Conservation (phyloP, 2,797 vertebrate genomes). For the Pitangus sulphuratus region DNA sequence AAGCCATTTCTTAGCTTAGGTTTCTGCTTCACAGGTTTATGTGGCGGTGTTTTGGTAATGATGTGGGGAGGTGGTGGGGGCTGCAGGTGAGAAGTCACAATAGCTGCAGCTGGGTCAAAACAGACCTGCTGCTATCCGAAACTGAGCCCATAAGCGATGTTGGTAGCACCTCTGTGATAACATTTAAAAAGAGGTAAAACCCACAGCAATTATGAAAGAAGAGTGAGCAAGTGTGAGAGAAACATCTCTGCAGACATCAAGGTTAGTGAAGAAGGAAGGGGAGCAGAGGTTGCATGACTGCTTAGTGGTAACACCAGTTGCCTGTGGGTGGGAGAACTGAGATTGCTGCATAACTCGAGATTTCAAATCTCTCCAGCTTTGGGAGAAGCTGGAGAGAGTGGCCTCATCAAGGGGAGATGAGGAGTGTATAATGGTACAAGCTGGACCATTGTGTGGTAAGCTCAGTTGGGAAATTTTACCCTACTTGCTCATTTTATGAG, state of each 20-base stretch:
- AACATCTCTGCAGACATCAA: neutral
- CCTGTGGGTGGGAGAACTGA: neutral
- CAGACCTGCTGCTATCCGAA: neutral
- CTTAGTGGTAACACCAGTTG: neutral
- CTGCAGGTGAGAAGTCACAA: neutral
- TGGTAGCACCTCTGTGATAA: neutral
- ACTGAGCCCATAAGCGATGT: rapidly evolving
- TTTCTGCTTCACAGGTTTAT: neutral
- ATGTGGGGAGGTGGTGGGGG: rapidly evolving
- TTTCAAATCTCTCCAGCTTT: neutral
- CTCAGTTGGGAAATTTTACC: neutral
- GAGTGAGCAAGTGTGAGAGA: neutral
- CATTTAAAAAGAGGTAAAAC: neutral
- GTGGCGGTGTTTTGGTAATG: neutral
- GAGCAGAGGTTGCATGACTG: neutral
- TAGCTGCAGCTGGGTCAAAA: neutral
- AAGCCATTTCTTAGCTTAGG: neutral
- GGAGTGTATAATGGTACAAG: neutral
- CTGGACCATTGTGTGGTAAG: neutral
- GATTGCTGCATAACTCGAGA: neutral
- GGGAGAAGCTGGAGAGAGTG: neutral
- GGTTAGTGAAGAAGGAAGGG: neutral
- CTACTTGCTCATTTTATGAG: neutral
- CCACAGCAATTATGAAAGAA: neutral
- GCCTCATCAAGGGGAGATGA: neutral